Conservation (phyloP, 2,113 vertebrate species). For the Gallinago jamesoni region DNA sequence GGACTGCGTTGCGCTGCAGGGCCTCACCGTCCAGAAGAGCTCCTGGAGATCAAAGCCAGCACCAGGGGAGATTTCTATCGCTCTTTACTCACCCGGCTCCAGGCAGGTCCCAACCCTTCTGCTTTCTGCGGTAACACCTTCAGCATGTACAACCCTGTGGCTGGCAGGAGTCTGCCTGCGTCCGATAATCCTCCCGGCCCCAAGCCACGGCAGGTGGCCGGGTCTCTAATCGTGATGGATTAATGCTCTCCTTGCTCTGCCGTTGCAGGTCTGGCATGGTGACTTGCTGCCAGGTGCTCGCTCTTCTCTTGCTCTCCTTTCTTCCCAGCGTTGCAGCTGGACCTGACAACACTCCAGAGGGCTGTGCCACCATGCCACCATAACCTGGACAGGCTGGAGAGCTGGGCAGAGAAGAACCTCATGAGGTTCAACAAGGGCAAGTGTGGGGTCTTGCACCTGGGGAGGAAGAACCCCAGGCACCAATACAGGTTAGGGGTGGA, state of each 20-base stretch:
- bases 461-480: no score
- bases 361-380: no score
- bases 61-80: not conserved
- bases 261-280: not conserved
- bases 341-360: no score
- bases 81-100: not conserved
- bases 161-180: not conserved
- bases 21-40: not conserved
- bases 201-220: not conserved
- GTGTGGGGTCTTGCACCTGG: no score
- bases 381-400: no score
- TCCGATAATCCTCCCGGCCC: not conserved
- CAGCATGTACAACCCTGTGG: not conserved
- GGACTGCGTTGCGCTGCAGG: not conserved
- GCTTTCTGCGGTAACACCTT: not conserved
- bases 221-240: not conserved
- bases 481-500: no score
- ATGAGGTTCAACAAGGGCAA: no score
- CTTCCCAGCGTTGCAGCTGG: not conserved
- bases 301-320: not conserved
- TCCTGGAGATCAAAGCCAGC: not conserved
- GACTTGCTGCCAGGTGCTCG: not conserved
- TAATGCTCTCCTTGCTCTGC: not conserved
- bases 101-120: constrained; percentile 7
- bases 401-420: no score